Conservation (phyloP, 2,888 invertebrate genomes). For the Allophyes oxyacanthae region DNA sequence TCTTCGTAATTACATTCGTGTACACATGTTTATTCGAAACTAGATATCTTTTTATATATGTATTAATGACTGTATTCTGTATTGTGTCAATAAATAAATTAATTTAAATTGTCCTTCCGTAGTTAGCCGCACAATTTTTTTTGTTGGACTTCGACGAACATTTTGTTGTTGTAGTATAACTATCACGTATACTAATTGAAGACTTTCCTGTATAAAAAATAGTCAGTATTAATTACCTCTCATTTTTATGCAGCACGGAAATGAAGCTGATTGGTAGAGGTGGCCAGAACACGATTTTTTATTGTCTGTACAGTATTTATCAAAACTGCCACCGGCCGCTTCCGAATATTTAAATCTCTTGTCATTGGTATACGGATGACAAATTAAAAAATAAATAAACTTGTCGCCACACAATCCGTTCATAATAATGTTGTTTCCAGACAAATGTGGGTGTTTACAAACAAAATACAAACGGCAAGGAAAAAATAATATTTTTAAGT, state of each 20-base stretch:
- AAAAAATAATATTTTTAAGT: neutral
- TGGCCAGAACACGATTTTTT: slow-evolving; percentile 7
- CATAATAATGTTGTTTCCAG: neutral
- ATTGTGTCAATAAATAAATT: too few species aligned
- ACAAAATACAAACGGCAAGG: slow-evolving; percentile 13
- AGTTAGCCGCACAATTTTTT: too few species aligned
- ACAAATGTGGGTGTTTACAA: slow-evolving; percentile 19
- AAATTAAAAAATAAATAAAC: slow-evolving; percentile 21
- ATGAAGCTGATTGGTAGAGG: neutral
- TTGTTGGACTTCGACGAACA: too few species aligned
- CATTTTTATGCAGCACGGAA: slow-evolving; percentile 20
- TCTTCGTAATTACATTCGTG: too few species aligned
- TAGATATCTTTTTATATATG: too few species aligned
- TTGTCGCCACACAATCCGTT: slow-evolving; percentile 5
- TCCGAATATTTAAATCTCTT: slow-evolving; percentile 30
- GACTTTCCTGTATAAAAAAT: slow-evolving; percentile 4
- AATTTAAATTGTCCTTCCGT: too few species aligned
- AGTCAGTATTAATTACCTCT: neutral
- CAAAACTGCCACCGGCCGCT: slow-evolving; percentile 7
- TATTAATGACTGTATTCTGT: too few species aligned
- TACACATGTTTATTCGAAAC: too few species aligned
- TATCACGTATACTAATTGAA: too few species aligned
- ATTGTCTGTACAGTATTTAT: neutral
- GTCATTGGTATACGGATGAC: slow-evolving; percentile 7
- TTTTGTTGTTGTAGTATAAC: too few species aligned